Conservation (phyloP, 2,113 vertebrate species). For the Grus americana region DNA sequence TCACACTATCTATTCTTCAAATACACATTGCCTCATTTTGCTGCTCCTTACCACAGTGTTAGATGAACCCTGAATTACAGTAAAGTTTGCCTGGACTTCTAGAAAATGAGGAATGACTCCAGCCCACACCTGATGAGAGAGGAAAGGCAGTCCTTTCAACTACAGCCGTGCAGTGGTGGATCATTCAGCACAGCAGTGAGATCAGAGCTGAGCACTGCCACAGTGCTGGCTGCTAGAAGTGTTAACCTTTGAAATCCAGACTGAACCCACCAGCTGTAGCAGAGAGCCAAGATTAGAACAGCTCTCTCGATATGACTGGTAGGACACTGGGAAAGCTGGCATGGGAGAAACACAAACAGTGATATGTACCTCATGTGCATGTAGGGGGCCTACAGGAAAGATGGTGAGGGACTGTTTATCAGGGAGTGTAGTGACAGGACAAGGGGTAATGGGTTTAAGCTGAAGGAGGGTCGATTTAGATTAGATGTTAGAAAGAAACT, state of each 20-base stretch:
- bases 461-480: too few relatives aligned
- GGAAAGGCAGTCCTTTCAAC: not conserved
- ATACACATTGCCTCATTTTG: not conserved
- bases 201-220: not conserved
- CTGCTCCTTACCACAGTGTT: not conserved
- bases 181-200: not conserved
- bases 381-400: too few relatives aligned
- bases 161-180: not conserved
- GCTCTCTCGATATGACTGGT: not conserved
- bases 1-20: not conserved
- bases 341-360: not conserved
- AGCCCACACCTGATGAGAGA: not conserved
- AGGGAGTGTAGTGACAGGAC: too few relatives aligned
- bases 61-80: not conserved
- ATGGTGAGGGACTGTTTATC: too few relatives aligned
- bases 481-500: too few relatives aligned
- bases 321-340: not conserved
- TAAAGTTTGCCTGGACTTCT: not conserved
- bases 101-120: not conserved
- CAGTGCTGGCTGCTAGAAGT: not conserved
- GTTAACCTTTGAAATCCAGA: not conserved
- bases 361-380: rapidly evolving
- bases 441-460: too few relatives aligned
- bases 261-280: not conserved
- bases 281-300: not conserved